Evolutionary conservation across 2,888 invertebrate genomes (phyloP).

Genomic region (Agrochola circellaris): DNA sequence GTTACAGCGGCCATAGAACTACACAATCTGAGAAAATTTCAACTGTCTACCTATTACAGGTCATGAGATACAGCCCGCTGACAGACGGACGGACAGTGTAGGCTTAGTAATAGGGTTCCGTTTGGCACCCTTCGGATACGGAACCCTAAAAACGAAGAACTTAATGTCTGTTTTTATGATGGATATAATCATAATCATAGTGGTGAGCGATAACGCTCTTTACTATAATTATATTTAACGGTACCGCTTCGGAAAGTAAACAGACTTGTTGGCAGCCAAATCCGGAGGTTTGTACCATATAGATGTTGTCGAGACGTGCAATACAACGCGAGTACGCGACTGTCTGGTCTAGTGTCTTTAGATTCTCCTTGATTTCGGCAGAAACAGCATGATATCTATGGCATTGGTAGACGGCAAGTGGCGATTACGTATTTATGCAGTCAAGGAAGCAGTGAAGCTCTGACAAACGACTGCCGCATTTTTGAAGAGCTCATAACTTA

Average conservation of each 20-base stretch:
- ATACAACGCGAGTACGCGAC: background rate
- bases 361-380: background rate
- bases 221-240: slow-evolving; percentile 8
- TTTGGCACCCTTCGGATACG: too few species aligned
- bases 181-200: slow-evolving; percentile 38
- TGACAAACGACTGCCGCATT: background rate
- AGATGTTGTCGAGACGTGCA: background rate
- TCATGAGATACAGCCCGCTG: too few species aligned
- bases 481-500: background rate
- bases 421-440: background rate
- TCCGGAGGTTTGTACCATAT: background rate
- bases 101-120: too few species aligned
- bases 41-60: too few species aligned
- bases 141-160: background rate
- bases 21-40: too few species aligned
- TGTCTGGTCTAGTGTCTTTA: background rate
- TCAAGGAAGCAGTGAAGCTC: background rate
- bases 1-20: too few species aligned
- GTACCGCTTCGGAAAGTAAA: slow-evolving; percentile 12
- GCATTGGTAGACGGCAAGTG: background rate
- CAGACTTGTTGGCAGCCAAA: background rate
- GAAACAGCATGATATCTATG: background rate
- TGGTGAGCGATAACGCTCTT: slow-evolving; percentile 13
- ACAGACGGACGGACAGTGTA: too few species aligned
- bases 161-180: slow-evolving; percentile 13